Evolutionary conservation across 2,888 invertebrate species (phyloP).

Genomic region (Periphyllus acericola): DNA sequence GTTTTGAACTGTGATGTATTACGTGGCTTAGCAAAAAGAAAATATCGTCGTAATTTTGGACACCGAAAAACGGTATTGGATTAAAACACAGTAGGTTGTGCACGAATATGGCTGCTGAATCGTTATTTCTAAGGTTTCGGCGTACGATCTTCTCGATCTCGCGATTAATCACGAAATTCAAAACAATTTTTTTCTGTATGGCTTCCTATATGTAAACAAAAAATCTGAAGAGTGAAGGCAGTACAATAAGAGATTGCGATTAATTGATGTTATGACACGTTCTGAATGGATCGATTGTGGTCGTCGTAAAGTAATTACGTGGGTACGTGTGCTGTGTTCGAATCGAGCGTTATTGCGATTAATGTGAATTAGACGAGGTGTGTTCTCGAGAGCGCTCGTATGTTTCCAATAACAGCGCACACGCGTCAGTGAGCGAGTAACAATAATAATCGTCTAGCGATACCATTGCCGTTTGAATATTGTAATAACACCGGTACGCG

Average conservation of each 20-base stretch:
- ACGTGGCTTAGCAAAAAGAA: not conserved
- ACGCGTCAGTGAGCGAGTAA: not conserved
- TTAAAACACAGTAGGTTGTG: not conserved
- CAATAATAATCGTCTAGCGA: not conserved
- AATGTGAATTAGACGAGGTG: not conserved
- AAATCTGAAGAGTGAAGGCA: not conserved
- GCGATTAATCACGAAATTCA: conserved; percentile 6
- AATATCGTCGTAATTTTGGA: not conserved
- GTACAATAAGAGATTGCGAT: not conserved
- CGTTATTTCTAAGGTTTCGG: conserved; percentile 3
- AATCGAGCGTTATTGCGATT: conserved; percentile 13
- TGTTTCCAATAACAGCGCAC: not conserved
- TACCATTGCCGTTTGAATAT: not conserved
- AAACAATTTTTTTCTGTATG: not conserved
- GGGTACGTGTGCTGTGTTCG: not conserved
- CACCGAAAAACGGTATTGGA: not conserved
- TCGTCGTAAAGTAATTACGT: not conserved
- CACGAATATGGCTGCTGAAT: conserved; percentile 33
- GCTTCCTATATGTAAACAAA: not conserved
- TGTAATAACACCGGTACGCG: too few species aligned
- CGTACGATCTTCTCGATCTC: not conserved
- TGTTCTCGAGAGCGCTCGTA: not conserved
- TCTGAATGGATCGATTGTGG: not conserved
- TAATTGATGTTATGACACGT: conserved; percentile 17
- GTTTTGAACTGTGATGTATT: not conserved